Conservation (phyloP, 2,888 invertebrate genomes). For the Diabrotica balteata region DNA sequence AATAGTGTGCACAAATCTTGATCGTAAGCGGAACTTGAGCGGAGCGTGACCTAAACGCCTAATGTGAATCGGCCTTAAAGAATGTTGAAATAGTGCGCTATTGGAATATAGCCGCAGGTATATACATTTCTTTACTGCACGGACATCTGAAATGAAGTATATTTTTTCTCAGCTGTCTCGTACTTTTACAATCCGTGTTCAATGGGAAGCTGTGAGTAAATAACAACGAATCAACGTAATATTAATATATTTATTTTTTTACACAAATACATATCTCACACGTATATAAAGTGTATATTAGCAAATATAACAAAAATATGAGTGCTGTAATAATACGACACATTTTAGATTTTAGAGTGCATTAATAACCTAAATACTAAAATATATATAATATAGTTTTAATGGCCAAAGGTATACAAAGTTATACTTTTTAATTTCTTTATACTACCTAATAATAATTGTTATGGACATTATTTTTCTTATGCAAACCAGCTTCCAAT, state of each 20-base stretch:
- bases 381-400: neutral
- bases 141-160: too few relatives aligned
- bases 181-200: too few relatives aligned
- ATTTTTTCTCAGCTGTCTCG: too few relatives aligned
- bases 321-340: slow-evolving; percentile 26
- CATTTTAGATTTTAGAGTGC: slow-evolving; percentile 20
- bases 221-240: too few relatives aligned
- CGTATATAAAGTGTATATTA: slow-evolving; percentile 26
- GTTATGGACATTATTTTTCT: neutral
- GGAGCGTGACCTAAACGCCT: too few relatives aligned
- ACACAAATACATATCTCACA: slow-evolving; percentile 24
- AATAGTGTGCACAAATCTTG: too few relatives aligned
- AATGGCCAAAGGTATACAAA: neutral
- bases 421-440: neutral
- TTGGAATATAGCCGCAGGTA: too few relatives aligned
- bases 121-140: too few relatives aligned
- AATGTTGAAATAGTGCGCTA: too few relatives aligned
- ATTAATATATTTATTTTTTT: slow-evolving; percentile 12
- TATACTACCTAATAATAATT: neutral
- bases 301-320: slow-evolving; percentile 30
- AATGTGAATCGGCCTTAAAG: too few relatives aligned
- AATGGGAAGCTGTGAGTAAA: too few relatives aligned
- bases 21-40: too few relatives aligned
- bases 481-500: neutral
- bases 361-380: neutral